Evolutionary conservation across 2,113 vertebrate species (phyloP).

Genomic region (Sceloporus undulatus): DNA sequence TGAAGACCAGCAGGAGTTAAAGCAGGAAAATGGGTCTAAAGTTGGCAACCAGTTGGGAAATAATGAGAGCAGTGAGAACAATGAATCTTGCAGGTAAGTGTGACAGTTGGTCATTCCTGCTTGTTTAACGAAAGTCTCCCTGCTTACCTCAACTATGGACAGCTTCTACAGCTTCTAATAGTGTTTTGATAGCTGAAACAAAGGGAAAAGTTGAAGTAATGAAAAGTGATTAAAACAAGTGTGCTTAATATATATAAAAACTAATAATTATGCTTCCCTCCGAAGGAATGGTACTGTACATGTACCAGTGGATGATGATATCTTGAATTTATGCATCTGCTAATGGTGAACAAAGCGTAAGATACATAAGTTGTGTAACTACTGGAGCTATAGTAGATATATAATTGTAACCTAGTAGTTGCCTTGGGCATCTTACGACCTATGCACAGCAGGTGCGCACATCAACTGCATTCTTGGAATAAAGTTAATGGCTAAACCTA

Average conservation of each 20-base stretch:
- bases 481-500: not conserved
- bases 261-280: not conserved
- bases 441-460: not conserved
- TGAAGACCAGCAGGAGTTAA: constrained; percentile 89
- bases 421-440: not conserved
- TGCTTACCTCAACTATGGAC: not conserved
- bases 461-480: not conserved
- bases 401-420: not conserved
- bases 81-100: constrained; percentile 92
- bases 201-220: not conserved
- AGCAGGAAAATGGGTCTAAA: constrained; percentile 91
- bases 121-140: not conserved
- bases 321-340: not conserved
- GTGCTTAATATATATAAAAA: not conserved
- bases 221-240: constrained; percentile 16
- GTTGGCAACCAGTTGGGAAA: constrained; percentile 86
- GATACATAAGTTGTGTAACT: not conserved
- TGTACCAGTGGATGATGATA: not conserved
- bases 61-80: constrained; percentile 89
- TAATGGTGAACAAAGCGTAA: not conserved
- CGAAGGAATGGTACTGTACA: not conserved
- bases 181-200: not conserved
- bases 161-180: not conserved
- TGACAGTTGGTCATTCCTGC: not conserved
- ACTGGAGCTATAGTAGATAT: too few relatives aligned